phyloP scores from a whole-genome alignment of 2,113 vertebrate genomes.

The Apteryx owenii region DNA sequence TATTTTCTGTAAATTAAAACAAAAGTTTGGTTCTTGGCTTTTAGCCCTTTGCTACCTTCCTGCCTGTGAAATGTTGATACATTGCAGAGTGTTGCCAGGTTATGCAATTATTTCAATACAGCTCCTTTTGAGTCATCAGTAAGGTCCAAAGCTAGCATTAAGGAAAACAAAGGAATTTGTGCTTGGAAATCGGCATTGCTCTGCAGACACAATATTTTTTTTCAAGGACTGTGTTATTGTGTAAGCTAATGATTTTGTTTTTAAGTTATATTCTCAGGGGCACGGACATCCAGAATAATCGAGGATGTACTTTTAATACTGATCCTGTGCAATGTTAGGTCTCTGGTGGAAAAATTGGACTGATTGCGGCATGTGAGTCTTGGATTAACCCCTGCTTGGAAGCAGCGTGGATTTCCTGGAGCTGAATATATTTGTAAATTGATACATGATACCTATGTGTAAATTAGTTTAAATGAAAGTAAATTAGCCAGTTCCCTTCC shows the following conservation, averaged over 20 bases:
- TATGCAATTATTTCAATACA: neutral
- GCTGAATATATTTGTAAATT: neutral
- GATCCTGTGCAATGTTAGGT: neutral
- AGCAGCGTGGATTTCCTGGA: neutral
- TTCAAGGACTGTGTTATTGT: conserved; percentile 1
- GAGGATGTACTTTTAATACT: neutral
- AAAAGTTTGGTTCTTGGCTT: conserved; percentile 10
- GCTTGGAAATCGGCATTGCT: conserved; percentile 43
- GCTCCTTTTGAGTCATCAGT: conserved; percentile 3
- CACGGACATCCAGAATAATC: neutral
- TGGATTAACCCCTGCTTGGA: conserved; percentile 28
- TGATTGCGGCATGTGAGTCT: neutral
- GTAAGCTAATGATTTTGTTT: conserved; percentile 59
- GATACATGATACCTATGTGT: neutral
- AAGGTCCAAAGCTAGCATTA: conserved; percentile 28
- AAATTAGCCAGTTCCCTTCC: conserved; percentile 24
- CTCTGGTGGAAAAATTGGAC: neutral
- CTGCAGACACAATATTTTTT: neutral
- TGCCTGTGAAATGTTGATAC: neutral
- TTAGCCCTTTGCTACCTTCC: neutral
- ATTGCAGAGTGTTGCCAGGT: neutral
- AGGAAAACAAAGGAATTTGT: conserved; percentile 52
- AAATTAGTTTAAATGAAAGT: conserved; percentile 21
- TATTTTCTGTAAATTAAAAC: conserved; percentile 8
- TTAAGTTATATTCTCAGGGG: conserved; percentile 40